A percentile compares a stretch with the other conserved stretches of the same genome.
These are phyloP conservation scores for Anthopleura sola DNA, from an alignment of 64 coral and sea anemone genomes.

Conservation along the genomic window DNA sequence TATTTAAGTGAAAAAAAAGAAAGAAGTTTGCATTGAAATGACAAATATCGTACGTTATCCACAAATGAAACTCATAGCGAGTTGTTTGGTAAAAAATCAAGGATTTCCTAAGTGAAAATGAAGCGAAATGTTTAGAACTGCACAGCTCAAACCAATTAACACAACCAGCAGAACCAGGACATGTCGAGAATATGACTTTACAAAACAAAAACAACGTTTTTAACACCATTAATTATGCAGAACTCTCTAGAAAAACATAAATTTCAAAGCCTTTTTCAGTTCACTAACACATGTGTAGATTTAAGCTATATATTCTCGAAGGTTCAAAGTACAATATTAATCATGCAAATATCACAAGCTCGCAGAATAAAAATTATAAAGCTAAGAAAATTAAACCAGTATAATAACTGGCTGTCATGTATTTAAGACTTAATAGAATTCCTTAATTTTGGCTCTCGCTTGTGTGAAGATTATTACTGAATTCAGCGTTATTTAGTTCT, in stretches of 20 bases:
- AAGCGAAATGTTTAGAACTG: no score
- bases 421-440: background rate
- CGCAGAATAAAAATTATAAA: background rate
- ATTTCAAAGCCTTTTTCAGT: background rate
- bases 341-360: background rate
- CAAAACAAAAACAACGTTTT: background rate
- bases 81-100: no score
- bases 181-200: no score
- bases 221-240: no score
- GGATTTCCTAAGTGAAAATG: no score
- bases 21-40: no score
- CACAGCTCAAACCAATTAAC: no score
- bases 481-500: no score
- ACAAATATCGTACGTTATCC: no score
- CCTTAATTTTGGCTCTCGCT: background rate
- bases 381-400: background rate
- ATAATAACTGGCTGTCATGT: background rate
- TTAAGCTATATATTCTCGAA: background rate
- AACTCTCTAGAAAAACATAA: background rate
- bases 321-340: background rate
- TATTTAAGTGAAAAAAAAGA: no score
- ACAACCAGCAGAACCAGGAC: no score
- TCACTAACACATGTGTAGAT: background rate
- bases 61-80: no score
- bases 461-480: background rate